Evolutionary conservation across 2,888 invertebrate genomes (phyloP).

Genomic region (Drosophila anomalata): DNA sequence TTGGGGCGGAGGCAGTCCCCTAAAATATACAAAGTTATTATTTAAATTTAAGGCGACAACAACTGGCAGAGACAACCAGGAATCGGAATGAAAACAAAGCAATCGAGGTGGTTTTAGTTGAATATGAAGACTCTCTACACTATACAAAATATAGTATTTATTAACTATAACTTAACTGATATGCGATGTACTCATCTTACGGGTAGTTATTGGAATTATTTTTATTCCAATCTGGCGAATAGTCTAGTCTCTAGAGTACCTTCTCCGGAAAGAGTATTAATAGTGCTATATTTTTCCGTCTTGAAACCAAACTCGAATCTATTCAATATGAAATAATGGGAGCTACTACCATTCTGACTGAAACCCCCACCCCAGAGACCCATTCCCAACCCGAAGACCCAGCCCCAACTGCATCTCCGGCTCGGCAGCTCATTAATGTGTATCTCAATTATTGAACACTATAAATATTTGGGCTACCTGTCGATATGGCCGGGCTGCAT

Average conservation of each 20-base stretch:
- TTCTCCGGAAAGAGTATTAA: conserved; percentile 10
- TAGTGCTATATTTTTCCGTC: background rate
- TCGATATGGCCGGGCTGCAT: conserved; percentile 68
- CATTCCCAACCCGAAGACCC: conserved; percentile 1
- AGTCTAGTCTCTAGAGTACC: background rate
- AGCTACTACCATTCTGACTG: conserved; percentile 72
- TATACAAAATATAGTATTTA: no score
- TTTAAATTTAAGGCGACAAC: conserved; percentile 58
- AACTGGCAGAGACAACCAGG: conserved; percentile 15
- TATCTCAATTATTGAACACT: conserved; percentile 82
- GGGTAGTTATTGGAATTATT: no score
- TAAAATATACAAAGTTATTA: conserved; percentile 65
- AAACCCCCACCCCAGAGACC: conserved; percentile 29
- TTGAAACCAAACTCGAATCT: conserved; percentile 28
- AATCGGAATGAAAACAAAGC: conserved; percentile 48
- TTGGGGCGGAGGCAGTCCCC: conserved; percentile 29
- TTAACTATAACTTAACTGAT: no score
- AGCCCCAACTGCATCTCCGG: conserved; percentile 7
- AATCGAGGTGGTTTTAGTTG: background rate
- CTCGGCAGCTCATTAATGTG: conserved; percentile 76
- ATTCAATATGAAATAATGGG: conserved; percentile 76
- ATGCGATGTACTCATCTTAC: no score
- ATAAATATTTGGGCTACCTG: conserved; percentile 83
- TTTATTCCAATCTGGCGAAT: background rate
- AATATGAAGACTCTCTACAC: background rate